A percentile compares a stretch with the other conserved stretches of the same genome.
Conservation (phyloP, 2,888 invertebrate species). For the Sesia apiformis region DNA sequence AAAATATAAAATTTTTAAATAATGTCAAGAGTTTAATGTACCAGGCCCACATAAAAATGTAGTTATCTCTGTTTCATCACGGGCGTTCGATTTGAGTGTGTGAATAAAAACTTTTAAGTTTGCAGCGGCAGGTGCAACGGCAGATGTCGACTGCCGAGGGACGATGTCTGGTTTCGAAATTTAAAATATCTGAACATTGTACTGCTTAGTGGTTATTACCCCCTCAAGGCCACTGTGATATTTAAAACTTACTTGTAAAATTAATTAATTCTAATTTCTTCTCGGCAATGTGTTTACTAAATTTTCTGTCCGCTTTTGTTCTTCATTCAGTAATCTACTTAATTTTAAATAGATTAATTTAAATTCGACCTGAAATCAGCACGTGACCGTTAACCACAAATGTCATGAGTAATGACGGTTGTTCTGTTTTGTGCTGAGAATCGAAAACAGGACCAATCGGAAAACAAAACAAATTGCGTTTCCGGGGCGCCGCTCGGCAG, state of each 20-base stretch:
- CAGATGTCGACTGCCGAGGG: constrained; percentile 35
- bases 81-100: constrained; percentile 12
- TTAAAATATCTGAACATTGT: constrained; percentile 16
- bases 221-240: not conserved
- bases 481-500: constrained; percentile 63
- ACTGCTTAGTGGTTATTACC: not conserved
- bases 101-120: constrained; percentile 33
- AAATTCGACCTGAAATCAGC: too few species aligned
- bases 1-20: constrained; percentile 1
- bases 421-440: constrained; percentile 20
- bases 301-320: not conserved
- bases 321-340: not conserved
- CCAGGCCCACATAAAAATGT: constrained; percentile 17
- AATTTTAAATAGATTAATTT: too few species aligned
- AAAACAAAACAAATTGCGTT: constrained; percentile 63
- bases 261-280: not conserved
- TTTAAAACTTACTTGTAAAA: too few species aligned
- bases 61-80: constrained; percentile 20
- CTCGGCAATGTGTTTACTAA: not conserved
- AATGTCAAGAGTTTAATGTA: constrained; percentile 14
- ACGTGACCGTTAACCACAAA: too few species aligned
- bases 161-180: constrained; percentile 27
- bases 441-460: constrained; percentile 33
- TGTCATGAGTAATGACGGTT: too few species aligned
- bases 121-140: constrained; percentile 35